These are phyloP conservation scores for Penelope pileata DNA, from an alignment of 2,113 vertebrate species.

Conservation along the genomic window DNA sequence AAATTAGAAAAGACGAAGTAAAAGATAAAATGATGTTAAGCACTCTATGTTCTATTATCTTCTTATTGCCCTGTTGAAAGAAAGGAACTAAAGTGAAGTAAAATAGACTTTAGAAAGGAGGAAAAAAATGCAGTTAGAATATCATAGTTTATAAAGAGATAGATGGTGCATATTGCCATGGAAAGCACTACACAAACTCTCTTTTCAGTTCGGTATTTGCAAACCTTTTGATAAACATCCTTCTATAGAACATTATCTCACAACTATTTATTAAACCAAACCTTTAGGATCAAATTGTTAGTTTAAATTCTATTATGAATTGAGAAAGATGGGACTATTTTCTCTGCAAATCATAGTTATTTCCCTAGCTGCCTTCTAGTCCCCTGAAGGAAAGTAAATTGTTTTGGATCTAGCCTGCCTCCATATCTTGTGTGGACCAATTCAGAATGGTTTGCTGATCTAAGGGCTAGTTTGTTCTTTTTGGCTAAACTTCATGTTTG, in stretches of 20 bases:
- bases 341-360: background rate
- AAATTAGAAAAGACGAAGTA: background rate
- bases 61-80: background rate
- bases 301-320: background rate
- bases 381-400: background rate
- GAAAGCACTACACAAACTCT: background rate
- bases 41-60: background rate
- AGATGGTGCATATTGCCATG: background rate
- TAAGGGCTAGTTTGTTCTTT: background rate
- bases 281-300: background rate
- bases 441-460: slow-evolving; percentile 7
- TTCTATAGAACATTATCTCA: background rate
- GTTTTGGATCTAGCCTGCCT: background rate
- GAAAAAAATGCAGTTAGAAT: background rate
- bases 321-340: background rate
- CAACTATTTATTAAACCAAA: slow-evolving; percentile 6
- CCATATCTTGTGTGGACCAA: background rate
- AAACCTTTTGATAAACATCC: background rate
- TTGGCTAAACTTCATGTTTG: background rate
- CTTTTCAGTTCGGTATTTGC: background rate
- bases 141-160: background rate
- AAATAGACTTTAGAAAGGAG: background rate
- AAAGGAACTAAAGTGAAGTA: background rate
- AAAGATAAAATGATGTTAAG: background rate
- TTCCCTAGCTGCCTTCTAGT: background rate